Evolutionary conservation across 2,797 vertebrate species (phyloP), one percentile per base, ranked within the genome.

Genomic region (Chiroxiphia lanceolata): DNA sequence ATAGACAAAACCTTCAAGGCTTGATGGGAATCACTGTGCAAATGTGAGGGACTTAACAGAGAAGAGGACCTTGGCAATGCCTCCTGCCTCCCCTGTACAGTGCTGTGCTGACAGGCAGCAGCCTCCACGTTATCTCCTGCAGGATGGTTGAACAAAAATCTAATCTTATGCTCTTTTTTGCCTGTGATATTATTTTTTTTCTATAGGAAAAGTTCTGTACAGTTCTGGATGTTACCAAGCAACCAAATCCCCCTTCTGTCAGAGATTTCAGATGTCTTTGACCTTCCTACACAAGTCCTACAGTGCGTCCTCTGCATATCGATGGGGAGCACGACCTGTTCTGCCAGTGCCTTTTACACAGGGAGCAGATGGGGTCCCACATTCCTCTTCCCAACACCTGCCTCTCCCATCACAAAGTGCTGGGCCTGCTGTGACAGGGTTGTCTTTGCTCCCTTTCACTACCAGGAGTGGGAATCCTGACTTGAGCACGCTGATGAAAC

Each of bases 161-260:
- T 15, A 68, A 42, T 48, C 57, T 29, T 77, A 19, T 48, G 17
- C 44, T 67, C 25, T 21, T 76, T 84, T 88, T 71, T 57, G 7
- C 29, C 53, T 8, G 6, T 53, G 44, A 42, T 51, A 40, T 11
- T 44, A 4, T 51, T 56, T 70, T 59, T 59, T 56, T 40, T 15
- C 72, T 54, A 4, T 31, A 34, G 13, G 63, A 90, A 75, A 76
- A 70, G 34, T 72, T 59, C 81, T 76, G 31, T 50, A 34, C 15
- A 15, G 31, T 72, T 89, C 82, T 78, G 72, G 31, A 44, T 83
- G 87, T 94, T 95, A 92, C 92, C 87, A 16, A 79, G 75, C 90
- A 93, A 74, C 81, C 71, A 92, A 76, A 76, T 90, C 56, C 44
- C 56, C 48, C 20, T 95, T 86, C 90, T 85, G 75, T 87, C 87